A percentile compares a stretch with the other conserved stretches of the same genome.
These are phyloP conservation scores for Azemiops feae DNA, from an alignment of 2,113 vertebrate species.

Conservation along the genomic window DNA sequence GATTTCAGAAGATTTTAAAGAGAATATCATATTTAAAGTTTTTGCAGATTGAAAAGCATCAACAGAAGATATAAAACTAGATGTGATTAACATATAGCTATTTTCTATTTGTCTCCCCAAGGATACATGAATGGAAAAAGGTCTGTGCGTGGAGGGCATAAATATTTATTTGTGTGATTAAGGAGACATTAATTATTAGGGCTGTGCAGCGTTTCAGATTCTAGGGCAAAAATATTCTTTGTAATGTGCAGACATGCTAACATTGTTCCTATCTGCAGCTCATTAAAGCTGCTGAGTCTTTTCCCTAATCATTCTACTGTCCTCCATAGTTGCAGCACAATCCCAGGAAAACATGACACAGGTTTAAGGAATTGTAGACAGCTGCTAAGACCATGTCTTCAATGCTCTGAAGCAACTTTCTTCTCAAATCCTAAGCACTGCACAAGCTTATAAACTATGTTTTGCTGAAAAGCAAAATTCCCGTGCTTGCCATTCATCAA, in stretches of 20 bases:
- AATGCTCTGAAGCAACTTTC: not conserved
- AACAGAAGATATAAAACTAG: not conserved
- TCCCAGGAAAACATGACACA: not conserved
- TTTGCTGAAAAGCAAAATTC: not conserved
- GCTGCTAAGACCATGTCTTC: not conserved
- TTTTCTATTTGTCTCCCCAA: not conserved
- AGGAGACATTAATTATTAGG: not conserved
- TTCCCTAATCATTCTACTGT: not conserved
- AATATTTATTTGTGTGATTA: not conserved
- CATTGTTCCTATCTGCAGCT: not conserved
- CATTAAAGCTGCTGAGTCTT: not conserved
- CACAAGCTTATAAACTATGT: not conserved
- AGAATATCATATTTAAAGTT: not conserved
- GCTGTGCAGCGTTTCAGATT: not conserved
- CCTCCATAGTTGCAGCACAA: not conserved
- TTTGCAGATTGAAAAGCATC: not conserved
- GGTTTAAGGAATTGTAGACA: not conserved
- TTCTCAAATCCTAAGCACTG: not conserved
- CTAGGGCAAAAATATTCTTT: not conserved
- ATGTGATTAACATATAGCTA: not conserved
- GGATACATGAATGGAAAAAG: not conserved
- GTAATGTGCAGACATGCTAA: not conserved
- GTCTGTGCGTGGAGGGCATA: not conserved
- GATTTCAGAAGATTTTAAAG: slow-evolving; percentile 2
- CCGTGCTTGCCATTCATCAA: not conserved